Conservation (phyloP, 2,113 vertebrate species). For the Embiotoca jacksoni region DNA sequence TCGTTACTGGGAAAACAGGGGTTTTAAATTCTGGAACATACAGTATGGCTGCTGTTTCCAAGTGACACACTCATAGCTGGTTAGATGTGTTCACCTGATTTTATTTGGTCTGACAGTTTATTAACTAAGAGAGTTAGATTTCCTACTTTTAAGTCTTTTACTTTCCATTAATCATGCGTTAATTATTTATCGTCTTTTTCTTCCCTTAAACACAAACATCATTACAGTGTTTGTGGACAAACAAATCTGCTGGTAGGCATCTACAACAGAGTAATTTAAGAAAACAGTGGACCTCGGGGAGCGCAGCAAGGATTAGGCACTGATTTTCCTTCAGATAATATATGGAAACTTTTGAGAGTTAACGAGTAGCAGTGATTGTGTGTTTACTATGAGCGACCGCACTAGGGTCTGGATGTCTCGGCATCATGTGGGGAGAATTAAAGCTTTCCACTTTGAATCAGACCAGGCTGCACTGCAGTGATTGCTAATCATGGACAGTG, state of each 20-base stretch:
- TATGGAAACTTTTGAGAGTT: conserved; percentile 69
- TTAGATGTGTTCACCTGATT: conserved; percentile 37
- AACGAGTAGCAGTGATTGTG: conserved; percentile 62
- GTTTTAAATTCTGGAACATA: conserved; percentile 19
- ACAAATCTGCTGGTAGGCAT: conserved; percentile 46
- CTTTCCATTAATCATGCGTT: conserved; percentile 54
- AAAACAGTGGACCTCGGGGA: conserved; percentile 35
- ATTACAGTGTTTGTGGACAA: conserved; percentile 59
- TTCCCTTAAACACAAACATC: conserved; percentile 40
- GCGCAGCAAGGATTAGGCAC: conserved; percentile 15
- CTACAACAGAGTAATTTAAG: conserved; percentile 30
- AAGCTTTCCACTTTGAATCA: conserved; percentile 59
- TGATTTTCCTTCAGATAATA: conserved; percentile 45
- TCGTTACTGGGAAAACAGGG: not conserved
- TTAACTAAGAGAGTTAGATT: conserved; percentile 13
- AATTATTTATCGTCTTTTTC: conserved; percentile 25
- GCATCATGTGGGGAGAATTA: conserved; percentile 67
- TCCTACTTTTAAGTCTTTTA: conserved; percentile 24
- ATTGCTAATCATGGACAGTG: conserved; percentile 66
- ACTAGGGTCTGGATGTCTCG: conserved; percentile 35
- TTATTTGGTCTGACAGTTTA: conserved; percentile 35
- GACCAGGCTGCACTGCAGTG: conserved; percentile 28
- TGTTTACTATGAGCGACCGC: conserved; percentile 59
- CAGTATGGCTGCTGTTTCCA: not conserved
- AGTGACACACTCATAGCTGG: conserved; percentile 3